A percentile compares a stretch with the other conserved stretches of the same genome.
Conservation (phyloP, 2,888 invertebrate species). For the Leptopilina drosophilae region DNA sequence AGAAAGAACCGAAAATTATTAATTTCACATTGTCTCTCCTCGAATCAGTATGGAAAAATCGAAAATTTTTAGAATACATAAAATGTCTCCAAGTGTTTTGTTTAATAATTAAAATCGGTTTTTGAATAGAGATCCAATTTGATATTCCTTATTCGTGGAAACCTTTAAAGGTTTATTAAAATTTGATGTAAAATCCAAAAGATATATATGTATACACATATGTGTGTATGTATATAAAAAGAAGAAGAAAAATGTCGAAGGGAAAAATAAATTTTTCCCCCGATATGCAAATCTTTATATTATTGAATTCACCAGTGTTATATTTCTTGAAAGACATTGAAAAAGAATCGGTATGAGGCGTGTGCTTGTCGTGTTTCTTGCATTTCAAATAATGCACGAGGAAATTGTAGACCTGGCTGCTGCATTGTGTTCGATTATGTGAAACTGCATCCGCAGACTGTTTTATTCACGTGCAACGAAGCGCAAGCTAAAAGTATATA, state of each 20-base stretch:
- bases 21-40: neutral
- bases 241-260: neutral
- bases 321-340: conserved; percentile 27
- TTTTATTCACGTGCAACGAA: conserved; percentile 37
- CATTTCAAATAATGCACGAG: conserved; percentile 33
- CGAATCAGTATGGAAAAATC: neutral
- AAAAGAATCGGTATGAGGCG: conserved; percentile 20
- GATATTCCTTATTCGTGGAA: neutral
- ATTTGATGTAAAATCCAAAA: conserved; percentile 1
- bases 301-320: conserved; percentile 11
- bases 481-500: conserved; percentile 26
- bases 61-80: neutral
- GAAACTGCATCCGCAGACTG: conserved; percentile 40
- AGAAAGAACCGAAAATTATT: neutral
- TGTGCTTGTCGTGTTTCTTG: conserved; percentile 21
- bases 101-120: conserved; percentile 14
- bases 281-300: conserved; percentile 24
- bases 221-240: neutral
- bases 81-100: neutral
- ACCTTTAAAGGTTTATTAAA: neutral
- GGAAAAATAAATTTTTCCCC: neutral
- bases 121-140: conserved; percentile 13
- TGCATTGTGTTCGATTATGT: conserved; percentile 36
- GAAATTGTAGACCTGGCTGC: conserved; percentile 30
- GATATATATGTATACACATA: no score